Base-by-base conservation (phyloP, 1,140 invertebrate genomes). In the Danaus melanippus region DNA sequence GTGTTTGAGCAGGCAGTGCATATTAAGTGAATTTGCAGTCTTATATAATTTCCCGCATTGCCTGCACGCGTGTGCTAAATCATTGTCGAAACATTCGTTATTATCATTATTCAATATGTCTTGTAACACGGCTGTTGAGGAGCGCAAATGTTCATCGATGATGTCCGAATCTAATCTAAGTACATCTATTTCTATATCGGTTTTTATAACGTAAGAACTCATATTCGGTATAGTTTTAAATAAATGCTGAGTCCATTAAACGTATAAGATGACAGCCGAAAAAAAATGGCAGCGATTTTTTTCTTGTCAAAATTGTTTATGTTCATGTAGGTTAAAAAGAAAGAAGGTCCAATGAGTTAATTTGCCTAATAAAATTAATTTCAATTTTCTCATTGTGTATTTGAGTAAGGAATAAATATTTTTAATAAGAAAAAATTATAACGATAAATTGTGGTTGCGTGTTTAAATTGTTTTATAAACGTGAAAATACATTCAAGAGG, bases 401-500 rank as follows among this genome's bases (percentile, higher is more conserved):
- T 1, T 3, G 15, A 15, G 15, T 15, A 15, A 15, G 15, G 15
- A 15, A 15, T 15, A 15, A 15, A 15, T 1, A 15, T 15, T 1
- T 15, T 15, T 15, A 12, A 8, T 46, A 1, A 5, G 9, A 46
- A 11, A n/a, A 8, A n/a, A 39, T 39, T 46, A 45, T 12, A 47
- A 45, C 40, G 70, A 58, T 77, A 72, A 79, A 71, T 56, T 79
- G 76, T 79, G 76, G 76, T 77, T 79, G 67, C 64, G 60, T 46
- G 58, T 67, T 63, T 67, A 56, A 10, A 41, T 42, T 49, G 4
- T 56, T 50, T 64, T 51, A 41, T 32, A 40, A 45, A 12, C 15
- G 1, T 15, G 17, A 56, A 48, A 48, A 50, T 41, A 11, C 46
- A 11, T 17, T 48, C 46, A 10, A 21, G 32, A 46, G 17, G 47